phyloP scores from a whole-genome alignment of 2,888 invertebrate genomes.

The Antitype chi region DNA sequence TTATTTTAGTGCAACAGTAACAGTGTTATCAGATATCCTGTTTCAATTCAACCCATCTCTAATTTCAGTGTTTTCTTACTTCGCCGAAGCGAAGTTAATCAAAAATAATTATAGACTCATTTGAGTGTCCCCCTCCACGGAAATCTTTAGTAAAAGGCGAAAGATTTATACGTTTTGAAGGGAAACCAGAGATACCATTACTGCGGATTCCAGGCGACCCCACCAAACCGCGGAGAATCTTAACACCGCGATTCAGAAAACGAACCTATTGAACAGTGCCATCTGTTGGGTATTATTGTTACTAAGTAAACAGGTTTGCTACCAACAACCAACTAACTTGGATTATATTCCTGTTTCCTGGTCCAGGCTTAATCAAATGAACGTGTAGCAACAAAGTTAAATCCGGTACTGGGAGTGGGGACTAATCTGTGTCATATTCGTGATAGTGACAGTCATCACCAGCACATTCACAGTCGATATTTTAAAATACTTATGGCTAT shows the following conservation, averaged over 20 bases:
- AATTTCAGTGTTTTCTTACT: background rate
- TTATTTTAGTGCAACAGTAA: no score
- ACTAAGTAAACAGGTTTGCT: constrained; percentile 1
- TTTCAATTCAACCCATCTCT: no score
- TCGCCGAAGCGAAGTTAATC: constrained; percentile 5
- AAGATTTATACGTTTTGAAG: constrained; percentile 93
- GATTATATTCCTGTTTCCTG: background rate
- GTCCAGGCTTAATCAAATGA: background rate
- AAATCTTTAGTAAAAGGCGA: constrained; percentile 95
- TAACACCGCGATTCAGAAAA: constrained; percentile 27
- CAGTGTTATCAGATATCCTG: no score
- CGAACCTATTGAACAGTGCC: constrained; percentile 13
- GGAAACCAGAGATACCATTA: constrained; percentile 89
- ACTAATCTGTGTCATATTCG: constrained; percentile 20
- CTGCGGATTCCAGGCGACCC: background rate
- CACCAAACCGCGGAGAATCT: constrained; percentile 9
- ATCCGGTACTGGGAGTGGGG: background rate
- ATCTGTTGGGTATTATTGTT: constrained; percentile 10
- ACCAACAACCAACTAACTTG: no score
- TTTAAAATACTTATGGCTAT: constrained; percentile 57
- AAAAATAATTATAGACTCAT: constrained; percentile 86
- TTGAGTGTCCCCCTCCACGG: constrained; percentile 93
- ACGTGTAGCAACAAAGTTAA: background rate
- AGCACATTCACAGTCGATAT: constrained; percentile 50
- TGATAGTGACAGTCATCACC: constrained; percentile 42